These are phyloP conservation scores for Eupeodes luniger DNA, from an alignment of 2,888 invertebrate genomes.

Conservation along the genomic window DNA sequence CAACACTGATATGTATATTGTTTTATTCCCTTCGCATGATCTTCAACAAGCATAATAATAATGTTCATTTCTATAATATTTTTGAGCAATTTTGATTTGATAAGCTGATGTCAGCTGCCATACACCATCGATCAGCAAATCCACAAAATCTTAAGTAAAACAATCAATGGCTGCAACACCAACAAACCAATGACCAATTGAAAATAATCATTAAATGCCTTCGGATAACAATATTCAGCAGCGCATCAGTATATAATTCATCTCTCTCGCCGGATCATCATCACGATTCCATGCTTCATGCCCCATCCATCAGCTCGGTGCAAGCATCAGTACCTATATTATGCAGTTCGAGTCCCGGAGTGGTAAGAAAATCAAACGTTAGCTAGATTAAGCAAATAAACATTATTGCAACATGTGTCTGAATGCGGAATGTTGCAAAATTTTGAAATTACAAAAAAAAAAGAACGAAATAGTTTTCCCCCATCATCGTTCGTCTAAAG, in stretches of 20 bases:
- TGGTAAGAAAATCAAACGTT: slow-evolving; percentile 76
- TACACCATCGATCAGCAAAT: slow-evolving; percentile 72
- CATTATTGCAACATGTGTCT: slow-evolving; percentile 73
- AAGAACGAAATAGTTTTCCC: background rate
- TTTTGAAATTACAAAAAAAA: slow-evolving; percentile 30
- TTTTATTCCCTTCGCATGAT: slow-evolving; percentile 69
- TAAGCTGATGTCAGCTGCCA: slow-evolving; percentile 75
- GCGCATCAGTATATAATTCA: slow-evolving; percentile 39
- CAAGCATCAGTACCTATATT: background rate
- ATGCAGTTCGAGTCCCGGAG: slow-evolving; percentile 63
- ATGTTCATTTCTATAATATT: slow-evolving; percentile 57
- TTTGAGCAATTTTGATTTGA: slow-evolving; percentile 67
- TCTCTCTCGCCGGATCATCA: slow-evolving; percentile 44
- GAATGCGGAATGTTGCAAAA: slow-evolving; percentile 70
- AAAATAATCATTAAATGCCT: slow-evolving; percentile 77
- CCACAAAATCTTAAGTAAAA: slow-evolving; percentile 76
- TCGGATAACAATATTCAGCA: slow-evolving; percentile 73
- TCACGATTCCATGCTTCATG: slow-evolving; percentile 21
- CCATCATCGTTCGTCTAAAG: slow-evolving; percentile 5
- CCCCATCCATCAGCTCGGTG: slow-evolving; percentile 61
- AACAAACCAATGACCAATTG: slow-evolving; percentile 78
- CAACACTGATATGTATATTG: slow-evolving; percentile 36
- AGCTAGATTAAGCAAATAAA: slow-evolving; percentile 74
- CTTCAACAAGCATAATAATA: slow-evolving; percentile 71
- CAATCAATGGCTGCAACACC: slow-evolving; percentile 76